These are phyloP conservation scores for Orthosia incerta DNA, from an alignment of 2,888 invertebrate species.

Conservation along the genomic window DNA sequence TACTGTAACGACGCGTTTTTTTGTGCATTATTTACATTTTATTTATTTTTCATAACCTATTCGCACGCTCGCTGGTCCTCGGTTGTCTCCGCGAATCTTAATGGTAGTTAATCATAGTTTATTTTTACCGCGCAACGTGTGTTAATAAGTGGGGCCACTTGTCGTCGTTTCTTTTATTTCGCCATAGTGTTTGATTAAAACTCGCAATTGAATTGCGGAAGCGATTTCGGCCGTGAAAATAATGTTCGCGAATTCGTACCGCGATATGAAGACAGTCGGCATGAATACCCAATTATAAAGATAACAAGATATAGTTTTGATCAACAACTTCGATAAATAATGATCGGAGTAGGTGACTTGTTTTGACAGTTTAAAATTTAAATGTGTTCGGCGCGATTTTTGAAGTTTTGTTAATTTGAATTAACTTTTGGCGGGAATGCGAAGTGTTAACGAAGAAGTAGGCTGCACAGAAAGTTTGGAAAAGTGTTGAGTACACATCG, in stretches of 20 bases:
- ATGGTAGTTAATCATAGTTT: constrained; percentile 90
- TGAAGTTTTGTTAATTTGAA: constrained; percentile 74
- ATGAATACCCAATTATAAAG: constrained; percentile 74
- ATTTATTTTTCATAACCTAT: constrained; percentile 81
- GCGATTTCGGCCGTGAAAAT: constrained; percentile 77
- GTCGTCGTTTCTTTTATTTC: constrained; percentile 84
- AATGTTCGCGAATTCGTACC: constrained; percentile 76
- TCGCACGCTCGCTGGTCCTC: constrained; percentile 81
- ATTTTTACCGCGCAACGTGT: constrained; percentile 90
- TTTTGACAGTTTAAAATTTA: constrained; percentile 70
- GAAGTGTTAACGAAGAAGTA: constrained; percentile 80
- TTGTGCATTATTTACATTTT: constrained; percentile 70
- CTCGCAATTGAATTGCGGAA: constrained; percentile 84
- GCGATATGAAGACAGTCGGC: constrained; percentile 73
- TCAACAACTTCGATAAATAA: constrained; percentile 67
- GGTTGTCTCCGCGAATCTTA: constrained; percentile 89
- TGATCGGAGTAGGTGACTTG: constrained; percentile 59
- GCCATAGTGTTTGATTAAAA: constrained; percentile 83
- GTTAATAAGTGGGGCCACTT: constrained; percentile 89
- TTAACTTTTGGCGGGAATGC: constrained; percentile 81
- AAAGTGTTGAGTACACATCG: constrained; percentile 88
- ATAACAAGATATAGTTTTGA: constrained; percentile 76
- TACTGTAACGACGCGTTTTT: constrained; percentile 76
- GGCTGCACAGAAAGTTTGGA: constrained; percentile 88
- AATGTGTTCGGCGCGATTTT: constrained; percentile 66